Conservation (phyloP, 2,888 invertebrate genomes). For the Glyphotaelius pellucidus region DNA sequence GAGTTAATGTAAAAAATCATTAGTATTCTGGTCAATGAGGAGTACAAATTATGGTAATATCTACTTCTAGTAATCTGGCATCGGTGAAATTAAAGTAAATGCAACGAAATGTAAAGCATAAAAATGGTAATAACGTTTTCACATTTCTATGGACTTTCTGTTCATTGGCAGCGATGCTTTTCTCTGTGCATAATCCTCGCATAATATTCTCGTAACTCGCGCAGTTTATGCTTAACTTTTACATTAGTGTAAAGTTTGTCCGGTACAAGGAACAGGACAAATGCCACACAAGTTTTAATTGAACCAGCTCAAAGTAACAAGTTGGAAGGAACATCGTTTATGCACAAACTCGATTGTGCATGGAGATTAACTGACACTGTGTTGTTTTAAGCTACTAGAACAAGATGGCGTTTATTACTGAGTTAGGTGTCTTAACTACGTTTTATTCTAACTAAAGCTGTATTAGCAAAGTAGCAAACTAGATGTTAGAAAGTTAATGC, state of each 20-base stretch:
- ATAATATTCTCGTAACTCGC: neutral
- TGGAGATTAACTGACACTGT: neutral
- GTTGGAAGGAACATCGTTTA: neutral
- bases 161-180: neutral
- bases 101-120: too few relatives aligned
- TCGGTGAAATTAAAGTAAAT: too few relatives aligned
- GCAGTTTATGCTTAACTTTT: neutral
- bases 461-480: too few relatives aligned
- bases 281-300: neutral
- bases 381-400: neutral
- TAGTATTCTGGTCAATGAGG: too few relatives aligned
- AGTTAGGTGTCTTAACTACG: neutral
- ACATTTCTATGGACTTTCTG: neutral
- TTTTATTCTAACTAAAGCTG: too few relatives aligned
- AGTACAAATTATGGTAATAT: too few relatives aligned
- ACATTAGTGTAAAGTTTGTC: neutral
- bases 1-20: too few relatives aligned
- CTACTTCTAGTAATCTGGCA: too few relatives aligned
- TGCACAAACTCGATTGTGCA: neutral
- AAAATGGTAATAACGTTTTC: too few relatives aligned
- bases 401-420: neutral
- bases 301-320: neutral
- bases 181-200: neutral
- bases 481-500: too few relatives aligned
- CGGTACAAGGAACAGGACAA: neutral